Evolutionary conservation across 2,797 vertebrate species (phyloP), one percentile per base, ranked within the genome.

Genomic region (Kryptopterus vitreolus): DNA sequence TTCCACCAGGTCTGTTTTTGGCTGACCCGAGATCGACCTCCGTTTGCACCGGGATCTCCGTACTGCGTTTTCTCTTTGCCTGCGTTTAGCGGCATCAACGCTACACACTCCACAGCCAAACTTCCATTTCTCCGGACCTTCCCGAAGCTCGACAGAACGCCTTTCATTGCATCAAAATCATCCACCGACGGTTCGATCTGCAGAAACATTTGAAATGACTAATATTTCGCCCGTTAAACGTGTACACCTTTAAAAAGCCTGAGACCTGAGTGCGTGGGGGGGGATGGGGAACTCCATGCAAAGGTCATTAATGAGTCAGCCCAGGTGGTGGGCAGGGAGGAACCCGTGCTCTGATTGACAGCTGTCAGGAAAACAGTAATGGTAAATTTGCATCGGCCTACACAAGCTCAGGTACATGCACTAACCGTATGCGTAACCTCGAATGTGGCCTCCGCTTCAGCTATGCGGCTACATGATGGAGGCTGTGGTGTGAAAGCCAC

Each of bases 11-110:
- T 87, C 85, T 78, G 73, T 85, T 84, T n/a, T 89, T 87, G 72
- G 76, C 52, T 91, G 86, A 88, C 88, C 88, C 87, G 84, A 87
- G 86, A 85, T 92, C 91, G 91, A 92, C 90, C 90, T 89, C 85
- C 76, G 81, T 87, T 90, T 89, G 89, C 82, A 83, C 80, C 81
- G 79, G 83, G 78, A 84, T 88, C 87, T 88, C 80, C 87, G 89
- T 87, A 87, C 86, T 79, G 82, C n/a, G 35, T 88, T 89, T 87
- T 70, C 85, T 86, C 86, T 84, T 88, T 24, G 20, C 50, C 20
- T 59, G 8, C n/a, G n/a, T 89, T 88, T 86, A 87, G 88, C 88
- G 89, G 90, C 91, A 84, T 79, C 16, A 62, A 69, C 26, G 35
- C 92, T 91, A 93, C 92, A 52, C 15, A 52, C 92, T 93, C 93